Base-by-base conservation (phyloP, 2,888 invertebrate species). In the Eurytoma californica region DNA sequence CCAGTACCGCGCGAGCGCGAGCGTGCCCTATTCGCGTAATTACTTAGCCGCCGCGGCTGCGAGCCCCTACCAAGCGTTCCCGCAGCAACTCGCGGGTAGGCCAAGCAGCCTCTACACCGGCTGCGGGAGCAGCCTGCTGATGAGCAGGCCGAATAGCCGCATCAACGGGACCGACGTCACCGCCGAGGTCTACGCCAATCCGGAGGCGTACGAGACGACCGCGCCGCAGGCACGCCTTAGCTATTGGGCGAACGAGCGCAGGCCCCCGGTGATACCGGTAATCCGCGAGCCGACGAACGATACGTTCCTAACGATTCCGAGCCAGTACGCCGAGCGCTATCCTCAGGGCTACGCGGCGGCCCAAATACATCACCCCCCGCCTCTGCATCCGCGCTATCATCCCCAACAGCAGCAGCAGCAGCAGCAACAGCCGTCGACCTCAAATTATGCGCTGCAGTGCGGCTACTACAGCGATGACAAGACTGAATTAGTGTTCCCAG, bases 241-340 rank as follows among this genome's bases (percentile, higher is more conserved):
- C n/a, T 84, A 82, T 72, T 85, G 85, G 84, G 80, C 84, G 73
- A 81, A 82, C 28, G 82, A 83, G 47, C 80, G 80, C 60, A 84
- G 84, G 28, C 83, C 85, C 39, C 39, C 39, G 28, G 83, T 83
- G 57, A 84, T 87, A 77, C 86, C 87, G 79, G 72, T 85, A 55
- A 86, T 86, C 72, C 85, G 85, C 68, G 87, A 87, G 78, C 86
- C 87, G 49, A 14, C 39, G 83, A 84, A 20, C 73, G 73, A 79
- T 67, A 74, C 68, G 79, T 87, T 87, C 82, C 84, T 86, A 82
- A 85, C 83, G 47, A 85, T 87, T 82, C 87, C 88, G 80, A 86
- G 85, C 83, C 85, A 86, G 53, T 81, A 70, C 67, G 53, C 72
- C 58, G 81, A 81, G 18, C 60, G 51, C 5, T 81, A 81, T 51